phyloP scores from a whole-genome alignment of 2,888 invertebrate species.

The Lasius fuliginosus region DNA sequence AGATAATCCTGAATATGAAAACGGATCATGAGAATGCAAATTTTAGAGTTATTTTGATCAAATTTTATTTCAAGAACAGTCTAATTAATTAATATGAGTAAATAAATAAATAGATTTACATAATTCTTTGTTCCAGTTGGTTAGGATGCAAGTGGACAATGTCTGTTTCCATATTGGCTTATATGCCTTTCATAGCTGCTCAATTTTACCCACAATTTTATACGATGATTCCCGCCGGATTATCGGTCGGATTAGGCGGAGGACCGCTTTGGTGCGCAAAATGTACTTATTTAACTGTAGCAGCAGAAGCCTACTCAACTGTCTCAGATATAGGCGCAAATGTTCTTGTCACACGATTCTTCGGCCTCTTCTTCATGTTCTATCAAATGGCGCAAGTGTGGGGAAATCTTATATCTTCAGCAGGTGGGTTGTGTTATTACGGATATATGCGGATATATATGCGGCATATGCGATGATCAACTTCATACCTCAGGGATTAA shows the following conservation, averaged over 20 bases:
- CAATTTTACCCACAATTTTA: conserved; percentile 96
- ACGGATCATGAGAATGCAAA: background rate
- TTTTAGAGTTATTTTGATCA: background rate
- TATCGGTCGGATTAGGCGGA: conserved; percentile 95
- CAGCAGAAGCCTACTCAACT: conserved; percentile 92
- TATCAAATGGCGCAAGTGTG: conserved; percentile 98
- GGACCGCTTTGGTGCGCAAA: conserved; percentile 98
- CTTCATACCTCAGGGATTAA: conserved; percentile 25
- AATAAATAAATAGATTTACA: background rate
- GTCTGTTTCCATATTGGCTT: conserved; percentile 94
- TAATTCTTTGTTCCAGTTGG: conserved; percentile 88
- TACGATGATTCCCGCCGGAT: conserved; percentile 94
- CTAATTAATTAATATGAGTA: background rate
- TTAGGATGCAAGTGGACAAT: conserved; percentile 97
- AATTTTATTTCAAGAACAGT: background rate
- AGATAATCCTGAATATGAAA: background rate
- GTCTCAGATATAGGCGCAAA: conserved; percentile 91
- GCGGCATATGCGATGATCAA: background rate
- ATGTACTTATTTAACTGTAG: conserved; percentile 96
- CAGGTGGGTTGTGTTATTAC: conserved; percentile 88
- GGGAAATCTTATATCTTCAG: conserved; percentile 96
- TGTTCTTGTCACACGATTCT: conserved; percentile 95
- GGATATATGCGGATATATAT: background rate
- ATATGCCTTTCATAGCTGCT: conserved; percentile 96
- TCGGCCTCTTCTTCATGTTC: conserved; percentile 98